Evolutionary conservation across 1,140 invertebrate genomes (phyloP).

Genomic region (Lordiphosa clarofinis): DNA sequence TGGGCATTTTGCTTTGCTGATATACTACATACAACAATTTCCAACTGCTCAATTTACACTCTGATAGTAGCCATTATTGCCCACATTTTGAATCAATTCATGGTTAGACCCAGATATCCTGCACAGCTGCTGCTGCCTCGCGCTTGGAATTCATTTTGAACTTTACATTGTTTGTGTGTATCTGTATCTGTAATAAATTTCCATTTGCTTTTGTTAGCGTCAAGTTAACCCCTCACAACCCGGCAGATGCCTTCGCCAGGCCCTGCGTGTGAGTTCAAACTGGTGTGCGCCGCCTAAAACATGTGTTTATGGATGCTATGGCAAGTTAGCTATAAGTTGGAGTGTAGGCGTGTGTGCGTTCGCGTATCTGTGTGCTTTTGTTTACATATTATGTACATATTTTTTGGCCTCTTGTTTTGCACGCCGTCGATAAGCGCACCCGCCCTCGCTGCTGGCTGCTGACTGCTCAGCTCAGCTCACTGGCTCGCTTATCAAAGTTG

Average conservation of each 20-base stretch:
- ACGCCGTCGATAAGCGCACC: constrained; percentile 55
- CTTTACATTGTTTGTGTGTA: constrained; percentile 68
- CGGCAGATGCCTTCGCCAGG: constrained; percentile 10
- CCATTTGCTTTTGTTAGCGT: constrained; percentile 45
- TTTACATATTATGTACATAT: constrained; percentile 73
- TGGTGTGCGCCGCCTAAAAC: constrained; percentile 61
- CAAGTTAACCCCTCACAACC: constrained; percentile 27
- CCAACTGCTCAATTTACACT: background rate
- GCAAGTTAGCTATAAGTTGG: background rate
- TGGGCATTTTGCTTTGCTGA: constrained; percentile 20
- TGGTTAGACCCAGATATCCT: too few species aligned
- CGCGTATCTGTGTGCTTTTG: constrained; percentile 38
- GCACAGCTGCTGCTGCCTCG: constrained; percentile 42
- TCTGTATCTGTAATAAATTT: constrained; percentile 69
- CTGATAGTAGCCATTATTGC: too few species aligned
- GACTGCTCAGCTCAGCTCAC: background rate
- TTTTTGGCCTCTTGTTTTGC: constrained; percentile 76
- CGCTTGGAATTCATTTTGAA: constrained; percentile 61
- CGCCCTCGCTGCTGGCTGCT: background rate
- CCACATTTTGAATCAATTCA: too few species aligned
- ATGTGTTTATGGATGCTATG: constrained; percentile 60
- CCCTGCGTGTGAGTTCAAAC: constrained; percentile 46
- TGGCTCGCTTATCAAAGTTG: constrained; percentile 67
- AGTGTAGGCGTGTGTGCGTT: constrained; percentile 7
- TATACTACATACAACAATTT: background rate